Conservation (phyloP, 2,797 vertebrate genomes). For the Mus spretus region DNA sequence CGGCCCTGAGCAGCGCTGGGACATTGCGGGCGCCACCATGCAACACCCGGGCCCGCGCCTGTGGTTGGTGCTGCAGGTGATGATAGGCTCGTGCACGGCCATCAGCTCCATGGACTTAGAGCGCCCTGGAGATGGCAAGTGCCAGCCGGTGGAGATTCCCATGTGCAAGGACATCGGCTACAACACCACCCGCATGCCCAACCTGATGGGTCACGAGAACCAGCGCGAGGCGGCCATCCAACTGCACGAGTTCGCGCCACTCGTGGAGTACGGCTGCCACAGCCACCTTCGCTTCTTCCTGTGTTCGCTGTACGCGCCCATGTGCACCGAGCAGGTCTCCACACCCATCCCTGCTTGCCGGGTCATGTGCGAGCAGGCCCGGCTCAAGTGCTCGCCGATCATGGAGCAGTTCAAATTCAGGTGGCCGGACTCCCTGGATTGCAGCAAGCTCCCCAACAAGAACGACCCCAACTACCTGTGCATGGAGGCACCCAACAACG, state of each 20-base stretch:
- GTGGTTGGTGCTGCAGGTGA: constrained; percentile 83
- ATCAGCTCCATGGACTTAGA: constrained; percentile 96
- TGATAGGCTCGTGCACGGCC: constrained; percentile 88
- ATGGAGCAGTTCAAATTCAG: constrained; percentile 97
- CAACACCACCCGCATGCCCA: constrained; percentile 99
- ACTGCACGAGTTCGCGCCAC: constrained; percentile 97
- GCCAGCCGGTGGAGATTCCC: constrained; percentile 97
- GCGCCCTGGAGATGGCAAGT: constrained; percentile 94
- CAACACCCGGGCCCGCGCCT: constrained; percentile 55
- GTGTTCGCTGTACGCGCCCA: constrained; percentile 98
- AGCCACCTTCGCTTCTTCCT: constrained; percentile 97
- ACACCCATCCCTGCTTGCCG: constrained; percentile 97
- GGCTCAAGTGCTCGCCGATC: constrained; percentile 95
- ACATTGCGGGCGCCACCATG: constrained; percentile 76
- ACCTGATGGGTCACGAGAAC: constrained; percentile 97
- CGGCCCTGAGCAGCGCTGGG: constrained; percentile 46
- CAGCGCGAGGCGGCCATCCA: constrained; percentile 97
- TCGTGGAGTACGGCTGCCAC: constrained; percentile 98
- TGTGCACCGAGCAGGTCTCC: constrained; percentile 99
- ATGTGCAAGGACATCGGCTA: constrained; percentile 99
- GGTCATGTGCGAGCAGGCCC: constrained; percentile 98
- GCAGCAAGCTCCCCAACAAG: constrained; percentile 96
- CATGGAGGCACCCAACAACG: constrained; percentile 99
- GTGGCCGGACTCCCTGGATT: constrained; percentile 98
- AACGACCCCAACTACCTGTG: constrained; percentile 98